A percentile compares a stretch with the other conserved stretches of the same genome.
phyloP scores from a whole-genome alignment of 2,797 vertebrate species.

The Lithobates pipiens region DNA sequence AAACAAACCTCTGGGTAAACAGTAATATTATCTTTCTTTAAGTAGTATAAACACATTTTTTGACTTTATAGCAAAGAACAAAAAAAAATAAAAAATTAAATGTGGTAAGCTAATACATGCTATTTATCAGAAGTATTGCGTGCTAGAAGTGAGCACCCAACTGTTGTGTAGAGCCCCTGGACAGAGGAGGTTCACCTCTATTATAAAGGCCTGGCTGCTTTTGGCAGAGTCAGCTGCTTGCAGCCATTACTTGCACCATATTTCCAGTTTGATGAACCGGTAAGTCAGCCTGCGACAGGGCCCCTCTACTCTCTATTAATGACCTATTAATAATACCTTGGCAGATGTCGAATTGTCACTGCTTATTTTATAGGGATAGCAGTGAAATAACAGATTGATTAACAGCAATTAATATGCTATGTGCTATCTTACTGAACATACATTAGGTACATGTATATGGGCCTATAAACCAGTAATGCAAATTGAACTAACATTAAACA shows the following conservation, averaged over 20 bases:
- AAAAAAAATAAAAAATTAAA: not conserved
- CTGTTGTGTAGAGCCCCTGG: not conserved
- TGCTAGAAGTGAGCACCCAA: not conserved
- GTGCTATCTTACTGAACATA: conserved; percentile 1
- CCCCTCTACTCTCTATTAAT: conserved; percentile 34
- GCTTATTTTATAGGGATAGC: conserved; percentile 33
- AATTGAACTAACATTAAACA: not conserved
- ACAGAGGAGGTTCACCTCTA: not conserved
- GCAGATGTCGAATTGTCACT: conserved; percentile 39
- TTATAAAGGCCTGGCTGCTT: not conserved
- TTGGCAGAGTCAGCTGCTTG: conserved; percentile 2
- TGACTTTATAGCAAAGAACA: not conserved
- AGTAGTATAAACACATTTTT: no score
- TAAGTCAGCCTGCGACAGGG: conserved; percentile 19
- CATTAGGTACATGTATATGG: conserved; percentile 29
- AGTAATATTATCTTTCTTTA: no score
- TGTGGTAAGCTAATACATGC: not conserved
- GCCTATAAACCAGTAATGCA: conserved; percentile 16
- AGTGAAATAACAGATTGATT: conserved; percentile 43
- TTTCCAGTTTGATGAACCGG: conserved; percentile 27
- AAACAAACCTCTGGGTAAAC: no score
- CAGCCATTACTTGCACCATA: conserved; percentile 13
- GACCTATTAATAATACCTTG: conserved; percentile 40
- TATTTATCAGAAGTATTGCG: not conserved
- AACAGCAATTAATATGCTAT: conserved; percentile 37